These are phyloP conservation scores for Rhineura floridana DNA, from an alignment of 2,113 vertebrate genomes.

Conservation along the genomic window DNA sequence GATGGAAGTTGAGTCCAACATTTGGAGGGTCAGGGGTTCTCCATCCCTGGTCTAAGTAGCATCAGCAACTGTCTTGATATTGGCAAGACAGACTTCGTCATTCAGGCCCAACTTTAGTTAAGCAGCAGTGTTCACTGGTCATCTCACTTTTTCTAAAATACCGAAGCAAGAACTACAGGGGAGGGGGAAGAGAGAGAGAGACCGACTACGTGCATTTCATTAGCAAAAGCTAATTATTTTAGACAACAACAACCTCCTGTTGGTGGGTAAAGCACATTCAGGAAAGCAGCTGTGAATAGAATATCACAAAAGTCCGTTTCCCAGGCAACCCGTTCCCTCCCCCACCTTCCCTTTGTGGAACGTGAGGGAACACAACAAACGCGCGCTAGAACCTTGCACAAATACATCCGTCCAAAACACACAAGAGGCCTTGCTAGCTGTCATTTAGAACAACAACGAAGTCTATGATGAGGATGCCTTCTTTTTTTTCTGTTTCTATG, in stretches of 20 bases:
- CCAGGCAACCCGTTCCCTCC: conserved; percentile 62
- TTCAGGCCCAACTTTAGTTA: background rate
- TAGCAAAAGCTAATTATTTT: background rate
- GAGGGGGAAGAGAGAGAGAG: accelerated
- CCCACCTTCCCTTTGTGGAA: conserved; percentile 12
- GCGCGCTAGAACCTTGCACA: conserved; percentile 7
- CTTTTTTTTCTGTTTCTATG: conserved; percentile 72
- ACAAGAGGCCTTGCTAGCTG: background rate
- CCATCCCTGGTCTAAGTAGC: too few relatives aligned
- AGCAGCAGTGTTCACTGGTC: background rate
- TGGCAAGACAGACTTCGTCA: background rate
- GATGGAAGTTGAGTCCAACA: background rate
- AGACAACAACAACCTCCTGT: background rate
- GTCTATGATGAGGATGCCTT: background rate
- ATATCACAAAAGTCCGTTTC: conserved; percentile 58
- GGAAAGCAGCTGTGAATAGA: conserved; percentile 31
- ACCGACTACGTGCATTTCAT: accelerated
- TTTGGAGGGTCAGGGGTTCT: too few relatives aligned
- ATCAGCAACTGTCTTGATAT: background rate
- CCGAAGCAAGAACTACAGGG: background rate
- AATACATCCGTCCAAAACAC: background rate
- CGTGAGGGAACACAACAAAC: conserved; percentile 35
- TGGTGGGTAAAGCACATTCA: background rate
- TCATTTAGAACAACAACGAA: background rate
- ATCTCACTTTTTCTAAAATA: accelerated